These are phyloP conservation scores for Glyphotaelius pellucidus DNA, from an alignment of 2,888 invertebrate species.

Conservation along the genomic window DNA sequence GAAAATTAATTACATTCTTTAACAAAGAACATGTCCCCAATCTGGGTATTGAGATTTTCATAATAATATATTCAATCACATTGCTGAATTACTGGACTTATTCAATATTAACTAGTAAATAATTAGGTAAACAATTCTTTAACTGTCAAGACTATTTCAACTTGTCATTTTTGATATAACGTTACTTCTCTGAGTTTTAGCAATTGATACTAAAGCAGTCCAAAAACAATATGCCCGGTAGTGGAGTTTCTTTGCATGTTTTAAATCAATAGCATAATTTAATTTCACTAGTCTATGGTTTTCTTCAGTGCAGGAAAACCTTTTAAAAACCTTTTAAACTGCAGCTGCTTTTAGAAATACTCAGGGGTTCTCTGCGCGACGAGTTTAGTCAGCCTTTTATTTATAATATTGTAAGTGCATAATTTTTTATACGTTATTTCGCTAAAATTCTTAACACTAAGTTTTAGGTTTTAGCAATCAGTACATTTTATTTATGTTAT, in stretches of 20 bases:
- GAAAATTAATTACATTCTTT: constrained; percentile 38
- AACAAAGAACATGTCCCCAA: background rate
- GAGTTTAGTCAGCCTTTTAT: constrained; percentile 10
- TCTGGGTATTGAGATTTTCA: constrained; percentile 2
- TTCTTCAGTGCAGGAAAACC: background rate
- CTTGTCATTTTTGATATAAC: background rate
- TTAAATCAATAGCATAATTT: background rate
- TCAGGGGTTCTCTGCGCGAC: background rate
- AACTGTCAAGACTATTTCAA: background rate
- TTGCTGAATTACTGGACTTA: background rate
- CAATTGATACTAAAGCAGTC: background rate
- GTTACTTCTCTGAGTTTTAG: background rate
- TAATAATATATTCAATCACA: background rate
- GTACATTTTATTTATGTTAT: background rate
- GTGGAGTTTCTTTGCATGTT: background rate
- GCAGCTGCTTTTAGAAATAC: constrained; percentile 2
- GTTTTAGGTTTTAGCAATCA: background rate
- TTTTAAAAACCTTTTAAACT: too few species aligned
- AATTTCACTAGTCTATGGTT: background rate
- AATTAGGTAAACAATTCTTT: background rate
- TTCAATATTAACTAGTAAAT: background rate
- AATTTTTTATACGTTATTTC: background rate
- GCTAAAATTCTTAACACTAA: background rate
- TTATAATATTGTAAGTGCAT: background rate
- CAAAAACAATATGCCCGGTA: background rate